These are phyloP conservation scores for Caenorhabditis doughertyi DNA, from an alignment of 2,888 invertebrate species.

Conservation along the genomic window DNA sequence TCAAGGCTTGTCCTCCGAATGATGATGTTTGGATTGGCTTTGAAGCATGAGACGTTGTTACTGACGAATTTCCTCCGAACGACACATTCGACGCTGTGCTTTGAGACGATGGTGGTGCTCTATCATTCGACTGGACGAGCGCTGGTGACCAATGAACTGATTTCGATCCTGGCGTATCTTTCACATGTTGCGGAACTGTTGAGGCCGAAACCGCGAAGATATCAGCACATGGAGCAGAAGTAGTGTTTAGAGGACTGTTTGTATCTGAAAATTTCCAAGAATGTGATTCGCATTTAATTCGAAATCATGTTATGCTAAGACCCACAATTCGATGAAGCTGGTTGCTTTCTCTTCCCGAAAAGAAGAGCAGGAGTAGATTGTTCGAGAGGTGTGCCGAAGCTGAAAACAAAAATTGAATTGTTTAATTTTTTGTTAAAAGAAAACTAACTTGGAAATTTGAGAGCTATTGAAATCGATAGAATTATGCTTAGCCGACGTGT, in stretches of 20 bases:
- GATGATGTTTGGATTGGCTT: conserved; percentile 42
- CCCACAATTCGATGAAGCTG: conserved; percentile 35
- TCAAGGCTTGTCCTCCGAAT: conserved; percentile 46
- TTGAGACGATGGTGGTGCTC: neutral
- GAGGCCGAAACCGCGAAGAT: conserved; percentile 70
- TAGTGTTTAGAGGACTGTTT: conserved; percentile 53
- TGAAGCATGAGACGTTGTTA: neutral
- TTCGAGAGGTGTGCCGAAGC: conserved; percentile 57
- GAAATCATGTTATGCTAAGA: no score
- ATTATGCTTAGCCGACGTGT: conserved; percentile 23
- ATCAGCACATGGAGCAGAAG: conserved; percentile 69
- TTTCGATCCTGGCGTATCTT: conserved; percentile 57
- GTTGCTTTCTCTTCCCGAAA: conserved; percentile 50
- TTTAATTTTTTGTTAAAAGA: neutral
- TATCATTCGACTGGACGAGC: conserved; percentile 55
- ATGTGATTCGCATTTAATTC: no score
- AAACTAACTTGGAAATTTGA: conserved; percentile 31
- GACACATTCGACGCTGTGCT: conserved; percentile 19
- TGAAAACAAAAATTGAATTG: conserved; percentile 18
- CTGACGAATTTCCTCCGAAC: conserved; percentile 16
- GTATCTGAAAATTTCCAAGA: conserved; percentile 47
- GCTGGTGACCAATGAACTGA: conserved; percentile 73
- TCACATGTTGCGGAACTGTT: conserved; percentile 67
- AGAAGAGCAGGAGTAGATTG: conserved; percentile 62
- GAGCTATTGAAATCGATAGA: conserved; percentile 36